Evolutionary conservation across 2,113 vertebrate genomes (phyloP).

Genomic region (Xerus inauris): DNA sequence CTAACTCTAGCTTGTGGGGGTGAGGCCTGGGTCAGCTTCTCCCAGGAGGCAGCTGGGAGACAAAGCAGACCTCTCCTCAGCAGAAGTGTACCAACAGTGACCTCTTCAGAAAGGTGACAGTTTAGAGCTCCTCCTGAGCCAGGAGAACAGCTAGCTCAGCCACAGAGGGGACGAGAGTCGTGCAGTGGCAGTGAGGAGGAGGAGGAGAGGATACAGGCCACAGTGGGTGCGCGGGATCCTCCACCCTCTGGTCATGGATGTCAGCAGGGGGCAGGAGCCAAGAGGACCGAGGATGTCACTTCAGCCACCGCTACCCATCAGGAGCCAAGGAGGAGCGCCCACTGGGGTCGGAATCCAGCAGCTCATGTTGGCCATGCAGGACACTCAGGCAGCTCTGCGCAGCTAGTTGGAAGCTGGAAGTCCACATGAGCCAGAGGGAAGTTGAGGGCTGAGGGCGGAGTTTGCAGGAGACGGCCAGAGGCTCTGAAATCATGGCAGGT

Average conservation of each 20-base stretch:
- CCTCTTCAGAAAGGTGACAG: not conserved
- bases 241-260: accelerated
- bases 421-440: too few relatives aligned
- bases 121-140: not conserved
- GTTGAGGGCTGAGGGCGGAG: not conserved
- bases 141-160: not conserved
- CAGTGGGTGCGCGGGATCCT: not conserved
- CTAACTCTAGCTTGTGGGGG: not conserved
- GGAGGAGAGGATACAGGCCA: too few relatives aligned
- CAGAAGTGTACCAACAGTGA: not conserved
- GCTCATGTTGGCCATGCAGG: accelerated
- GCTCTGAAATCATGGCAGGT: not conserved
- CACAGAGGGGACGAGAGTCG: not conserved
- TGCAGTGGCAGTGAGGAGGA: accelerated
- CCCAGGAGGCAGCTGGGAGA: not conserved
- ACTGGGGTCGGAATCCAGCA: accelerated
- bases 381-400: not conserved
- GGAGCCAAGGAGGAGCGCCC: accelerated
- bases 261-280: not conserved
- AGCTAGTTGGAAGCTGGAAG: not conserved
- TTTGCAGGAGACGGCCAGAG: too few relatives aligned
- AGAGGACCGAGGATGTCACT: not conserved
- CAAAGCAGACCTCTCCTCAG: not conserved
- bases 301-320: too few relatives aligned
- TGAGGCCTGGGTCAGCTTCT: not conserved